Conservation (phyloP, 2,797 vertebrate species). For the Hoplostethus mediterraneus region DNA sequence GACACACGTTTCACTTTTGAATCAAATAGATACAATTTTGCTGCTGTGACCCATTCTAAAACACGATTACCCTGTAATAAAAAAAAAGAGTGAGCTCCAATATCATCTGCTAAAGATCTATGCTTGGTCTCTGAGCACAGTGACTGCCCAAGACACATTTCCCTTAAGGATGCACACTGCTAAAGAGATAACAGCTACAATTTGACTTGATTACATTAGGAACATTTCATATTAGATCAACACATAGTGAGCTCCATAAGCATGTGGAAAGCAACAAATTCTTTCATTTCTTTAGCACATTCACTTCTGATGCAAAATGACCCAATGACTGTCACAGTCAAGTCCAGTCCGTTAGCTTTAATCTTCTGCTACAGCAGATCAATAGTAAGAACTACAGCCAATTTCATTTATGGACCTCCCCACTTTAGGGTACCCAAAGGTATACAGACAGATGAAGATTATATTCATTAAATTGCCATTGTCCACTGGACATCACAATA, state of each 20-base stretch:
- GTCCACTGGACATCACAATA: not conserved
- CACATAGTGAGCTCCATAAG: not conserved
- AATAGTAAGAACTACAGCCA: not conserved
- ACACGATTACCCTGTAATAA: conserved; percentile 37
- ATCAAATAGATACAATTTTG: conserved; percentile 21
- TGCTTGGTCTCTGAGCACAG: not conserved
- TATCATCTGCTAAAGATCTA: conserved; percentile 27
- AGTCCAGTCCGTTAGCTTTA: not conserved
- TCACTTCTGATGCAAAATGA: not conserved
- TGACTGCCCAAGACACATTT: not conserved
- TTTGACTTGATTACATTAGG: not conserved
- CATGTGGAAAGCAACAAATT: conserved; percentile 13
- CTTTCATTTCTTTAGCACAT: not conserved
- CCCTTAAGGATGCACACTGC: conserved; percentile 20
- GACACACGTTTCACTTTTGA: conserved; percentile 21
- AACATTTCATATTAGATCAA: not conserved
- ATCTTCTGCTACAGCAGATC: not conserved
- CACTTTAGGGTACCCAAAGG: not conserved
- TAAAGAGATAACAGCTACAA: conserved; percentile 7
- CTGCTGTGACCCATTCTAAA: conserved; percentile 22
- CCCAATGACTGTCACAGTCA: not conserved
- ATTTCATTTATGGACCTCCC: not conserved
- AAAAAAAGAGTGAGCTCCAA: conserved; percentile 7
- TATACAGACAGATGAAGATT: not conserved
- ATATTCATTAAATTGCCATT: not conserved